Conservation (phyloP, 2,113 vertebrate genomes). For the western clawed frog (Xenopus tropicalis) region DNA sequence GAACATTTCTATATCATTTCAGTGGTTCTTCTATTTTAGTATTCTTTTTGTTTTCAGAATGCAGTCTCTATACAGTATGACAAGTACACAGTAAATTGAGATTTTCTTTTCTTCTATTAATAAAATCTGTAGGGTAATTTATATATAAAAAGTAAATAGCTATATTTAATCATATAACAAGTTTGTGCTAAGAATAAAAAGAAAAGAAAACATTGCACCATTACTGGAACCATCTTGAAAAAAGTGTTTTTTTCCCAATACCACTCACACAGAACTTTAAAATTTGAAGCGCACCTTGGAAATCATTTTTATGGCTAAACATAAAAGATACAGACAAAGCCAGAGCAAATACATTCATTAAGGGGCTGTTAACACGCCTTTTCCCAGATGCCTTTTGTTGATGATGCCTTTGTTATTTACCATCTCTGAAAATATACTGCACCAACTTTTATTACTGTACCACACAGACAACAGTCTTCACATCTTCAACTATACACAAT, state of each 20-base stretch:
- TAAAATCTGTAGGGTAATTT: slow-evolving; percentile 67
- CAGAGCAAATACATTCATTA: slow-evolving; percentile 68
- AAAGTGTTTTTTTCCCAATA: slow-evolving; percentile 58
- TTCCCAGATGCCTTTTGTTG: slow-evolving; percentile 2
- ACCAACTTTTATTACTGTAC: slow-evolving; percentile 1
- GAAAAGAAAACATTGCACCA: slow-evolving; percentile 74
- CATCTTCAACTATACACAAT: slow-evolving; percentile 33
- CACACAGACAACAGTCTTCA: slow-evolving; percentile 33
- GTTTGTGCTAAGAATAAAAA: slow-evolving; percentile 82
- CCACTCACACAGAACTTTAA: slow-evolving; percentile 67
- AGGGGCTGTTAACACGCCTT: slow-evolving; percentile 20
- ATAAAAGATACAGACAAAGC: slow-evolving; percentile 74
- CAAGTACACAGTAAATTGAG: slow-evolving; percentile 63
- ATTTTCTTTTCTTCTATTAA: slow-evolving; percentile 62
- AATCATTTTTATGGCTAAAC: slow-evolving; percentile 58
- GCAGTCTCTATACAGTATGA: slow-evolving; percentile 1
- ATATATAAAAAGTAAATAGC: slow-evolving; percentile 78
- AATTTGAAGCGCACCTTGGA: slow-evolving; percentile 58
- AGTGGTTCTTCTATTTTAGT: background rate
- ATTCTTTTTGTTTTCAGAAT: background rate
- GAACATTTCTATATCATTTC: too few relatives aligned
- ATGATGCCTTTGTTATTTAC: slow-evolving; percentile 23
- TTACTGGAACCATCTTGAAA: slow-evolving; percentile 69
- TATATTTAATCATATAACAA: slow-evolving; percentile 77
- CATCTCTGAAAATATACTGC: slow-evolving; percentile 16